Base-by-base conservation (phyloP, 2,888 invertebrate species). In the Empis stercorea region DNA sequence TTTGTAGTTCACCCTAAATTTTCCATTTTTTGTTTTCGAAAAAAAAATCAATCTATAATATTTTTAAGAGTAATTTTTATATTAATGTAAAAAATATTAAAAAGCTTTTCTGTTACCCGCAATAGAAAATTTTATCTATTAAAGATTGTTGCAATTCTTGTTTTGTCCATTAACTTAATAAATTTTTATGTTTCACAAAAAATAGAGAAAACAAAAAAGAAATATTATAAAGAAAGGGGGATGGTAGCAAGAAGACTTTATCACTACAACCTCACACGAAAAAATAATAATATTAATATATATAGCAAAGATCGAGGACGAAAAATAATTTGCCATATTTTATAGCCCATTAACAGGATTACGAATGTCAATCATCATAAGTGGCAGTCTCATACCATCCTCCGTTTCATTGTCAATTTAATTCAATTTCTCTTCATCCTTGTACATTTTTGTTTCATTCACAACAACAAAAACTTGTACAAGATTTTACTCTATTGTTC, bases 291-390 rank as follows among this genome's bases (percentile, higher is more conserved):
- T 47, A 39, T 43, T 43, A 50, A 30, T 48, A 38, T 39, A 49
- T 27, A 44, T 9, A 17, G 17, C 32, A 30, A 36, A 46, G 50
- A 54, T 55, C 51, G 51, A 53, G 53, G 50, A 56, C 55, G 53
- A 56, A 54, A n/a, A 54, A 55, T 56, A 57, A 56, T 57, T 55
- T 54, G 54, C 55, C 54, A 54, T 56, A 57, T 55, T 56, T 57
- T 57, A 57, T 57, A 55, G 57, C 56, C 56, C 57, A 57, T 57
- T 57, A 57, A 57, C 55, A 57, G 57, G 55, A 56, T 57, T 57
- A 57, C 55, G 53, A 57, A 57, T 57, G 57, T 57, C 57, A 57
- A 57, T 57, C 57, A 57, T 57, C 55, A 56, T 57, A 57, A 57
- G 57, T 57, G 57, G 57, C 55, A 56, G 53, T 53, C 57, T 54